Conservation (phyloP, 2,888 invertebrate species). For the Archips xylosteana region DNA sequence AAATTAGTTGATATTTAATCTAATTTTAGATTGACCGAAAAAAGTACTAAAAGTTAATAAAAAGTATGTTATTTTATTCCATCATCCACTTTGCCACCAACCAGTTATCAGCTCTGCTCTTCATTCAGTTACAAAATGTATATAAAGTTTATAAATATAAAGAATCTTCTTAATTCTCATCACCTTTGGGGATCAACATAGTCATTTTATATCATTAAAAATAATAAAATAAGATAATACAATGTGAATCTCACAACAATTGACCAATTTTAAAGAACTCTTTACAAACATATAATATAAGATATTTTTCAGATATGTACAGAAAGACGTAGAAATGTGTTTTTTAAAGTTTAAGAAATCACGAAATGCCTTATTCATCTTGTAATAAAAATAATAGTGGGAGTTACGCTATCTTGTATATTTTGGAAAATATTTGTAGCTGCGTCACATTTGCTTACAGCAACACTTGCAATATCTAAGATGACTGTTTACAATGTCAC, state of each 20-base stretch:
- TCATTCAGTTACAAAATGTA: no score
- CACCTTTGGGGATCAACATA: neutral
- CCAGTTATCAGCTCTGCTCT: no score
- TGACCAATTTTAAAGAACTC: neutral
- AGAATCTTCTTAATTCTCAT: neutral
- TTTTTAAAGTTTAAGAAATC: neutral
- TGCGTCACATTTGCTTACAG: neutral
- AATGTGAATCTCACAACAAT: neutral
- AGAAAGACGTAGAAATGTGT: neutral
- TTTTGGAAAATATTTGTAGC: neutral
- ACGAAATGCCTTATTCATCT: neutral
- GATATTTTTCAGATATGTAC: neutral
- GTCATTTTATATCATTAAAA: neutral
- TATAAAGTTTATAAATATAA: neutral
- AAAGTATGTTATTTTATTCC: no score
- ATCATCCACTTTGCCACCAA: no score
- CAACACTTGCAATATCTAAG: neutral
- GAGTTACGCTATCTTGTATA: neutral
- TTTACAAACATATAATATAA: neutral
- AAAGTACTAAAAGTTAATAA: no score
- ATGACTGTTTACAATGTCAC: constrained; percentile 6
- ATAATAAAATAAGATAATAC: neutral
- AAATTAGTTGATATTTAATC: no score
- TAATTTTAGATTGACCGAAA: no score
- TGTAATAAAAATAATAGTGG: neutral